phyloP scores from a whole-genome alignment of 2,113 vertebrate genomes.

The Nothobranchius furzeri region DNA sequence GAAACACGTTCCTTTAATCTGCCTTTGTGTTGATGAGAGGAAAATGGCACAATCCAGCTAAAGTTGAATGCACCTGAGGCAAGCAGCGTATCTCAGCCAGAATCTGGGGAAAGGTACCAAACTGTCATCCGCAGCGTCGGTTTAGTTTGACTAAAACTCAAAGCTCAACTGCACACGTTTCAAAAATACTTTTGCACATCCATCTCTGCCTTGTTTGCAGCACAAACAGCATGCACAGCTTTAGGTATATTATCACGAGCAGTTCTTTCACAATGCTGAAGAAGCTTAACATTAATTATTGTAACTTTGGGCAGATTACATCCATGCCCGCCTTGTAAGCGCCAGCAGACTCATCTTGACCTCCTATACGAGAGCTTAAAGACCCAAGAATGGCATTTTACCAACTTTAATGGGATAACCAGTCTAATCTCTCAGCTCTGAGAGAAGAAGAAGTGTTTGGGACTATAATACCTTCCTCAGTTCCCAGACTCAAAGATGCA shows the following conservation, averaged over 20 bases:
- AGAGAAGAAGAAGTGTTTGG: slow-evolving; percentile 91
- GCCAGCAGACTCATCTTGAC: slow-evolving; percentile 99
- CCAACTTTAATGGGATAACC: slow-evolving; percentile 99
- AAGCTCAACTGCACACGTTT: slow-evolving; percentile 88
- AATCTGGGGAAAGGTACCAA: slow-evolving; percentile 46
- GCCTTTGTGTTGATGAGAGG: slow-evolving; percentile 69
- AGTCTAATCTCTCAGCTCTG: slow-evolving; percentile 99
- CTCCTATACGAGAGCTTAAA: slow-evolving; percentile 99
- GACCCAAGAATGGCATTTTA: slow-evolving; percentile 99
- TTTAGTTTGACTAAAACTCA: slow-evolving; percentile 93
- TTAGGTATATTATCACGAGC: slow-evolving; percentile 98
- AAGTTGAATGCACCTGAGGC: slow-evolving; percentile 70
- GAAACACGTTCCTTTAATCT: slow-evolving; percentile 65
- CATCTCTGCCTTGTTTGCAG: slow-evolving; percentile 69
- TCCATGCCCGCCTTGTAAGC: slow-evolving; percentile 97
- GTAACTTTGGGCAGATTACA: slow-evolving; percentile 99
- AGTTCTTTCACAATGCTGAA: slow-evolving; percentile 99
- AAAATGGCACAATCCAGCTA: slow-evolving; percentile 73
- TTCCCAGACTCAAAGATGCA: slow-evolving; percentile 73
- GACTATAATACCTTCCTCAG: slow-evolving; percentile 96
- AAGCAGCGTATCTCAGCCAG: slow-evolving; percentile 50
- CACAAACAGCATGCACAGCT: slow-evolving; percentile 94
- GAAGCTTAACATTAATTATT: slow-evolving; percentile 99
- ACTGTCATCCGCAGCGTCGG: slow-evolving; percentile 28
- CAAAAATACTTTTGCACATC: slow-evolving; percentile 25